Percentiles rank a stretch among this genome's conserved stretches.
Evolutionary conservation across 2,888 invertebrate genomes (phyloP).

Genomic region (Pycnomerus fuliginosus): DNA sequence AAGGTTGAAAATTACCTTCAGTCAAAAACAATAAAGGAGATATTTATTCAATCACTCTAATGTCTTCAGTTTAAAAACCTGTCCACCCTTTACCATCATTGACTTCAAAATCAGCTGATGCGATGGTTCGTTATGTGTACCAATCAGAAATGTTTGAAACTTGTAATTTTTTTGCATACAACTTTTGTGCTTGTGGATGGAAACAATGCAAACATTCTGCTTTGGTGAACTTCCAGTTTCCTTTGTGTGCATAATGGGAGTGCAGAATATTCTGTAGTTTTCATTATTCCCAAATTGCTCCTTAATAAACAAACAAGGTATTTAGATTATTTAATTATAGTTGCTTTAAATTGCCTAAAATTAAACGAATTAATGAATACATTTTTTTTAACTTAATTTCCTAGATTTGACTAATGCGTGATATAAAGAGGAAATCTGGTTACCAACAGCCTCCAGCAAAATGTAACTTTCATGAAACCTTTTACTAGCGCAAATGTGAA

Average conservation of each 20-base stretch:
- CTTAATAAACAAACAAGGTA: slow-evolving; percentile 4
- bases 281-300: slow-evolving; percentile 7
- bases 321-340: not conserved
- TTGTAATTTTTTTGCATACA: not conserved
- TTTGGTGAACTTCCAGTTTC: slow-evolving; percentile 8
- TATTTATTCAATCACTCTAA: too few species aligned
- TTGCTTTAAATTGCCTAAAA: not conserved
- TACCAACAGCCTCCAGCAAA: not conserved
- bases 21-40: too few species aligned
- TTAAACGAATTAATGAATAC: too few species aligned
- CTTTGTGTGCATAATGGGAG: slow-evolving; percentile 10
- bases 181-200: not conserved
- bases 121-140: too few species aligned
- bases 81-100: too few species aligned
- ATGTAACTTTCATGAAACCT: not conserved
- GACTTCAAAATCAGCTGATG: too few species aligned
- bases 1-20: too few species aligned
- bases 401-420: too few species aligned
- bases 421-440: too few species aligned
- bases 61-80: too few species aligned
- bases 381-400: too few species aligned
- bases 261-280: slow-evolving; percentile 6
- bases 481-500: not conserved
- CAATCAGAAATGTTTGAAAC: too few species aligned
- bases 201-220: slow-evolving; percentile 3